phyloP scores from a whole-genome alignment of 2,888 invertebrate genomes.

The Mythimna impura region DNA sequence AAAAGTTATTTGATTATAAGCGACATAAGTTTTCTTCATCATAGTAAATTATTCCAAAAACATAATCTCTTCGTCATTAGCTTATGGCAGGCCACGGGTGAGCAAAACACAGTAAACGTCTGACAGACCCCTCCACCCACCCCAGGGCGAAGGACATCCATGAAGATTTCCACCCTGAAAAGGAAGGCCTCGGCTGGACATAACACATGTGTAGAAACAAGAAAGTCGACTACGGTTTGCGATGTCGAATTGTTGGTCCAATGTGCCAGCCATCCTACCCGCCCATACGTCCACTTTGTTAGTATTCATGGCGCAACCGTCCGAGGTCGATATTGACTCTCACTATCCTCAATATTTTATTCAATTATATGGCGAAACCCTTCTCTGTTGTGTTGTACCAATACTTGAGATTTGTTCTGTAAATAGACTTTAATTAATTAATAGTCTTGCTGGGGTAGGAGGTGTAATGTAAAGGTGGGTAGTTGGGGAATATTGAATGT shows the following conservation, averaged over 20 bases:
- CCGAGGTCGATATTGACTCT: constrained; percentile 68
- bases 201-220: not conserved
- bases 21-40: too few species aligned
- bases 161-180: too few species aligned
- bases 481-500: constrained; percentile 11
- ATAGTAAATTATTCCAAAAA: not conserved
- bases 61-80: not conserved
- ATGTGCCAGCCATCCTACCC: not conserved
- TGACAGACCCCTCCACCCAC: too few species aligned
- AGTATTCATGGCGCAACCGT: constrained; percentile 61
- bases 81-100: too few species aligned
- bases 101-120: too few species aligned
- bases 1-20: too few species aligned
- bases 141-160: too few species aligned
- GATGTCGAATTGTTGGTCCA: not conserved
- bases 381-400: constrained; percentile 66
- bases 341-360: constrained; percentile 81
- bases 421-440: constrained; percentile 57
- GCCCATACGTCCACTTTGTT: constrained; percentile 48
- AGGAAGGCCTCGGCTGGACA: too few species aligned
- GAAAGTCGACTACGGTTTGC: not conserved
- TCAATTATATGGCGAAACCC: constrained; percentile 83
- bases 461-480: constrained; percentile 14
- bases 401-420: constrained; percentile 42
- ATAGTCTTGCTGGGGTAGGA: constrained; percentile 21